Percentiles rank a stretch among this genome's conserved stretches.
Evolutionary conservation across 2,113 vertebrate genomes (phyloP).

Genomic region (Sula dactylatra): DNA sequence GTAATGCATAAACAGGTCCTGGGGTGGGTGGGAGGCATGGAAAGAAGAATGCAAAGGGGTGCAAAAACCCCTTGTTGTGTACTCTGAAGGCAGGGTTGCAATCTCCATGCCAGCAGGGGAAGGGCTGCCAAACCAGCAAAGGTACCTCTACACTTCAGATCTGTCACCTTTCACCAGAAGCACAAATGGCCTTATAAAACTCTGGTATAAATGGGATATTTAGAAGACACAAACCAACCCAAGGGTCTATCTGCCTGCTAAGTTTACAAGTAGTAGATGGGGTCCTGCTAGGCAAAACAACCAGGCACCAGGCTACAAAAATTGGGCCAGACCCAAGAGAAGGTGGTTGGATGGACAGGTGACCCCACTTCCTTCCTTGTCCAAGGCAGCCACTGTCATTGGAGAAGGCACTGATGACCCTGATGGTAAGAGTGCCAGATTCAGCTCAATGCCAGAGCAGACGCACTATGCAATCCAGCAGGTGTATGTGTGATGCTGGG

Average conservation of each 20-base stretch:
- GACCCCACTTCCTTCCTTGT: not conserved
- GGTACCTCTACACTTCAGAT: not conserved
- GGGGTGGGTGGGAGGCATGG: not conserved
- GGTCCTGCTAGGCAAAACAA: not conserved
- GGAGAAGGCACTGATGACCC: not conserved
- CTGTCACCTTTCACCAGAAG: not conserved
- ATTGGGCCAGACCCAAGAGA: not conserved
- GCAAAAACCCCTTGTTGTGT: not conserved
- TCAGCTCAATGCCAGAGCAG: not conserved
- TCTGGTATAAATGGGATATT: not conserved
- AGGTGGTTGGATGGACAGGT: not conserved
- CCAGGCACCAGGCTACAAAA: not conserved
- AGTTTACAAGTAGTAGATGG: not conserved
- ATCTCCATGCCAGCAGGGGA: not conserved
- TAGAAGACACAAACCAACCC: not conserved
- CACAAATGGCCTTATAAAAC: not conserved
- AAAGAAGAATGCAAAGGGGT: not conserved
- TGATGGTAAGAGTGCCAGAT: not conserved
- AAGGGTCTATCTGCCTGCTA: not conserved
- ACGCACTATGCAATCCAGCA: not conserved
- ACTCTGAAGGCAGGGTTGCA: not conserved
- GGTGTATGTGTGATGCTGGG: not conserved
- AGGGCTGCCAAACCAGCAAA: not conserved
- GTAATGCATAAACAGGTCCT: slow-evolving; percentile 46
- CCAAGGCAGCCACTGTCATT: not conserved